A percentile compares a stretch with the other conserved stretches of the same genome.
Conservation (phyloP, 2,113 vertebrate genomes). For the Silurus meridionalis region DNA sequence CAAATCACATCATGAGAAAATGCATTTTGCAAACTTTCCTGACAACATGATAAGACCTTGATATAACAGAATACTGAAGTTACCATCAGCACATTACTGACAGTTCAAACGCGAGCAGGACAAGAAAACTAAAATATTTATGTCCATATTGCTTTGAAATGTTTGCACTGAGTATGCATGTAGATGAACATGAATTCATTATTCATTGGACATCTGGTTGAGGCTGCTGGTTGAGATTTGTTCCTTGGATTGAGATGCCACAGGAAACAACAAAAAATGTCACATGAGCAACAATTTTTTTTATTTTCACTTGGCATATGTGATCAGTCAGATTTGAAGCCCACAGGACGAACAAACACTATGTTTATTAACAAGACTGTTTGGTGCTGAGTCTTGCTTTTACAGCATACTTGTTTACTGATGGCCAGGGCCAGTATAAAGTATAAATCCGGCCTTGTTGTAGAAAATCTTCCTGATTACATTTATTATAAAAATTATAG, state of each 20-base stretch:
- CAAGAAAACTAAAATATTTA: not conserved
- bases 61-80: not conserved
- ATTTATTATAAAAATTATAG: not conserved
- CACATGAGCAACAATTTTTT: not conserved
- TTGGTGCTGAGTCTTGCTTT: not conserved
- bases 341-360: not conserved
- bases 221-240: not conserved
- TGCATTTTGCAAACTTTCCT: not conserved
- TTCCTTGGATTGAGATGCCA: not conserved
- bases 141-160: not conserved
- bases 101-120: not conserved
- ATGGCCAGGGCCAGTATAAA: not conserved
- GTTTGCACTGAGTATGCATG: not conserved
- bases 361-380: not conserved
- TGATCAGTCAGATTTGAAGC: not conserved
- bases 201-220: slow-evolving; percentile 1
- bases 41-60: not conserved
- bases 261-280: not conserved
- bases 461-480: not conserved
- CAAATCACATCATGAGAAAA: not conserved
- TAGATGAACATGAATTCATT: not conserved
- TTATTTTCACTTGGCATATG: not conserved
- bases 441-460: not conserved
- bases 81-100: not conserved
- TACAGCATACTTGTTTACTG: not conserved